These are phyloP conservation scores for Malurus melanocephalus DNA, from an alignment of 2,113 vertebrate species.

Conservation along the genomic window DNA sequence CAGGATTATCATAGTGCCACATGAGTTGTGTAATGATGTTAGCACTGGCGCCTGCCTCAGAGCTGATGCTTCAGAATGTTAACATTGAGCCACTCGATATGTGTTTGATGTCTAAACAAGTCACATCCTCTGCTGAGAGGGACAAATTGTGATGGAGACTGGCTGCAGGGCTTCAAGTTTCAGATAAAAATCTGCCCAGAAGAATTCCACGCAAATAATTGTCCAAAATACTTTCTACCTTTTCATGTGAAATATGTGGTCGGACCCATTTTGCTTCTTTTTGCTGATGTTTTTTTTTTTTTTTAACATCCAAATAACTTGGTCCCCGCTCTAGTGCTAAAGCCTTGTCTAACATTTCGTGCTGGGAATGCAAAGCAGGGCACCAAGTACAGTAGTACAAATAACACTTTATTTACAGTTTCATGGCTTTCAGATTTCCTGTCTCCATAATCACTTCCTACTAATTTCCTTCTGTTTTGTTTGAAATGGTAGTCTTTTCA, in stretches of 20 bases:
- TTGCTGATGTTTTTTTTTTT: background rate
- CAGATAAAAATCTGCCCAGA: constrained; percentile 13
- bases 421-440: constrained; percentile 63
- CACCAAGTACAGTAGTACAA: constrained; percentile 59
- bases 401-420: constrained; percentile 63
- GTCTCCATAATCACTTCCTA: constrained; percentile 57
- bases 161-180: background rate
- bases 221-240: background rate
- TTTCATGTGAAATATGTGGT: background rate
- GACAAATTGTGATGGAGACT: constrained; percentile 6
- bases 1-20: background rate
- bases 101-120: constrained; percentile 43
- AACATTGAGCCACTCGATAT: constrained; percentile 40
- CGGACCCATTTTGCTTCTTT: background rate
- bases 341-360: constrained; percentile 64
- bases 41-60: background rate
- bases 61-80: constrained; percentile 35
- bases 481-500: constrained; percentile 59
- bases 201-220: background rate
- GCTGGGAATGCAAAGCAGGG: constrained; percentile 61
- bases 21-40: constrained; percentile 23
- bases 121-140: constrained; percentile 8
- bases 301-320: background rate
- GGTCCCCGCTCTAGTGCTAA: constrained; percentile 26
- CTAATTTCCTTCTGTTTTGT: constrained; percentile 60